Evolutionary conservation across 1,140 invertebrate genomes (phyloP), one percentile per base, ranked within the genome.

Genomic region (Palaemon carinicauda): DNA sequence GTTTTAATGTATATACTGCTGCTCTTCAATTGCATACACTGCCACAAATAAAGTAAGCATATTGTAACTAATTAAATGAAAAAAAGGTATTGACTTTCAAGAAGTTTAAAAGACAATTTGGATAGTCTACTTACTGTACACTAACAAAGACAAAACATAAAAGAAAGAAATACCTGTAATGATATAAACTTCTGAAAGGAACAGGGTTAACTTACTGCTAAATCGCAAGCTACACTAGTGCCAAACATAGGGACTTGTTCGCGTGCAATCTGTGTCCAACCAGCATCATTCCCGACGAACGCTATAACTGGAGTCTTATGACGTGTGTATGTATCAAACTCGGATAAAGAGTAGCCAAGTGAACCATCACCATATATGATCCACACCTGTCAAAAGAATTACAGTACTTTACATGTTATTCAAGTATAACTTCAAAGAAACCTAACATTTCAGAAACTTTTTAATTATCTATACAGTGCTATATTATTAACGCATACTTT

Each of bases 291-390:
- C 33, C 94, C 94, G 31, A 95, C 93, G 73, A 95, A 75, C 12
- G 94, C 92, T 82, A 94, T 92, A 17, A 95, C 92, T 17, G 94
- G 94, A 27, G 93, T 91, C 89, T 94, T 94, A 89, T 94, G 94
- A 60, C 94, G 91, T 7, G 92, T 92, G 89, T 94, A 94, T 21
- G 94, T 94, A 89, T 95, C 94, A 91, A 93, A 93, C 90, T 95
- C 94, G 65, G 93, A 92, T 12, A 95, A 89, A 69, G 93, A 94
- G 90, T 94, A 95, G 15, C 94, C 94, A 71, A 93, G 91, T 3
- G 94, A 94, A 12, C 94, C 94, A 90, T 95, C 94, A 14, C 94
- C 94, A 91, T 94, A 95, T 21, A 95, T 91, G 71, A 95, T 93
- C 92, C 93, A 93, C 5, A 94, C 93, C 89, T 89, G 75, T 74